Base-by-base conservation (phyloP, 2,888 invertebrate genomes). In the Chrysina gloriosa region DNA sequence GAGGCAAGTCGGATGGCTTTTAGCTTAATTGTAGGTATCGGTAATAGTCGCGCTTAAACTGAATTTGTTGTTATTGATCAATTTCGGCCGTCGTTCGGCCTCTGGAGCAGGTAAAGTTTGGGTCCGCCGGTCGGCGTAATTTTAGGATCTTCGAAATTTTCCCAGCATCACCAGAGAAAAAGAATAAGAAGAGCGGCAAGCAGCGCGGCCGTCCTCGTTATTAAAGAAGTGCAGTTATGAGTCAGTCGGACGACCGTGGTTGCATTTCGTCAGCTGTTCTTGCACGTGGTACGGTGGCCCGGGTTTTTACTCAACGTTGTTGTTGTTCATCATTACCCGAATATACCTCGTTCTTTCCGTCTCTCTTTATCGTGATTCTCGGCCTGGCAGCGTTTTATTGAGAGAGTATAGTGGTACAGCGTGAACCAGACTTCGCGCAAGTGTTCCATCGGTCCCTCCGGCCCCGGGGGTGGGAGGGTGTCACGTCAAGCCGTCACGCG, bases 401-500 rank as follows among this genome's bases (percentile, higher is more conserved):
- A 61, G 58, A 58, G 58, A 61, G 58, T 61, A 61, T 61, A 61
- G 58, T 61, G 73, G 72, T 77, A 78, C 80, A 79, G 81, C 78
- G 81, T 81, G 76, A 81, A 81, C 76, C 77, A 78, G 82, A 78
- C 80, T 81, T 80, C 78, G 78, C 79, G 79, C 79, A 79, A 77
- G 75, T 76, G 78, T 77, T 69, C 73, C 74, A 68, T 71, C 71
- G 75, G 75, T 72, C 74, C 75, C 77, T 73, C 73, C 69, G 65
- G 75, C 84, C 84, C 85, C 84, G 83, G 85, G 82, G 80, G 80
- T 81, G 83, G 86, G 85, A 85, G 86, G 84, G 87, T 82, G 87
- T 86, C 87, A 86, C 86, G 87, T 87, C 85, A 85, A 84, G 85
- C 84, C 84, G 80, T 84, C 84, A 83, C 81, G 80, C 81, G 81